phyloP scores from a whole-genome alignment of 2,888 invertebrate genomes.

The Pegoplata infirma region DNA sequence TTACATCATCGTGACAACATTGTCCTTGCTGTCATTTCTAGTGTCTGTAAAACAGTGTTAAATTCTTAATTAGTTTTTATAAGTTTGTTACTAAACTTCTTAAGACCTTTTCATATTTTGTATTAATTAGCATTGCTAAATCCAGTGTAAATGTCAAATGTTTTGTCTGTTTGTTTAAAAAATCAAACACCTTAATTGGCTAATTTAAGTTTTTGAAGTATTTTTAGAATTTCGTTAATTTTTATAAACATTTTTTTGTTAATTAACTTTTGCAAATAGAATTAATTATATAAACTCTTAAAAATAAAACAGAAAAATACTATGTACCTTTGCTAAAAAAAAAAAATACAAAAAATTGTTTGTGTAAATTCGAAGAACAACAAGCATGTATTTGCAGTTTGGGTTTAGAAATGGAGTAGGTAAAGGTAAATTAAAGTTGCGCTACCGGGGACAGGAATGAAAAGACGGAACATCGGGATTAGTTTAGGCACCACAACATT shows the following conservation, averaged over 20 bases:
- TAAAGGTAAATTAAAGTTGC: too few species aligned
- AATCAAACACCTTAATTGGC: constrained; percentile 42
- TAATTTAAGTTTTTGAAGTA: constrained; percentile 14
- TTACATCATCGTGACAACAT: too few species aligned
- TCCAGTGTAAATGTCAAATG: constrained; percentile 5
- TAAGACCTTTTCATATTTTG: not conserved
- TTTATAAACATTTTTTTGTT: not conserved
- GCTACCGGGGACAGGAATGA: too few species aligned
- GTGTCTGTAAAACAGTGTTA: too few species aligned
- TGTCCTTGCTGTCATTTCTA: too few species aligned
- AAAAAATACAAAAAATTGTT: constrained; percentile 16
- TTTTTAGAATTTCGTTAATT: constrained; percentile 36
- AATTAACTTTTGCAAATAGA: constrained; percentile 17
- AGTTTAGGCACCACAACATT: too few species aligned
- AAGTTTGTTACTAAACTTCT: too few species aligned
- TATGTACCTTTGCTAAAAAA: not conserved
- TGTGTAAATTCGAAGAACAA: constrained; percentile 12
- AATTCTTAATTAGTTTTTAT: too few species aligned
- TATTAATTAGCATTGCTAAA: not conserved
- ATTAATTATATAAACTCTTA: constrained; percentile 45
- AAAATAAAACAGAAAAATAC: not conserved
- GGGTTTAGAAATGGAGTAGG: too few species aligned
- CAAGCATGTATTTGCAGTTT: not conserved
- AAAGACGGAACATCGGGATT: too few species aligned
- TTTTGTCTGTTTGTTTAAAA: not conserved